phyloP scores from a whole-genome alignment of 1,140 invertebrate species.

The Bombus confusus region DNA sequence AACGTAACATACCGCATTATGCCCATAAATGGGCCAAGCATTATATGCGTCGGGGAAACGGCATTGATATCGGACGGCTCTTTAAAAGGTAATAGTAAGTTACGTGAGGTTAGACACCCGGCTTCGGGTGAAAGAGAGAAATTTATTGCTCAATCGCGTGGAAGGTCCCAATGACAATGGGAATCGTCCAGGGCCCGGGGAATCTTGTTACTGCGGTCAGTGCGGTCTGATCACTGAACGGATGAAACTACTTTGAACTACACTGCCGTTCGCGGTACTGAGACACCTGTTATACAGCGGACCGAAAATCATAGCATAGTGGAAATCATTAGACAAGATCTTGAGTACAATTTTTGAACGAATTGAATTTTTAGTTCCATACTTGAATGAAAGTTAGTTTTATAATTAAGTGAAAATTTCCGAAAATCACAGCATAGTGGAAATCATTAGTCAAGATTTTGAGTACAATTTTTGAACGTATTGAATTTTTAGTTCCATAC shows the following conservation, averaged over 20 bases:
- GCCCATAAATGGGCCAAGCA: constrained; percentile 73
- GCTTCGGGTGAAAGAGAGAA: constrained; percentile 38
- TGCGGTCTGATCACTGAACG: constrained; percentile 24
- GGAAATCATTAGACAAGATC: not conserved
- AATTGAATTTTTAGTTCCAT: no score
- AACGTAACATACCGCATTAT: constrained; percentile 78
- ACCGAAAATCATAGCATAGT: no score
- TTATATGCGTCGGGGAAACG: constrained; percentile 68
- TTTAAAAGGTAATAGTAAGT: constrained; percentile 58
- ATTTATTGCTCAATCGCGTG: constrained; percentile 37
- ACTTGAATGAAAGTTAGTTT: no score
- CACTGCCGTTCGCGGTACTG: not conserved
- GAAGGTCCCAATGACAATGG: constrained; percentile 9
- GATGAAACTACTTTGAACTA: constrained; percentile 11
- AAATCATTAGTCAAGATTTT: not conserved
- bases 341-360: not conserved
- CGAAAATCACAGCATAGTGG: no score
- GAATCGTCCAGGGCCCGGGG: not conserved
- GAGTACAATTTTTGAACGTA: not conserved
- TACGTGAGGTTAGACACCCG: constrained; percentile 57
- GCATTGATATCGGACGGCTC: constrained; percentile 62
- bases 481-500: no score
- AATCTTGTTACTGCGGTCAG: not conserved
- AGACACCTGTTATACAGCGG: not conserved
- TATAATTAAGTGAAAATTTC: no score